These are phyloP conservation scores for Natator depressus DNA, from an alignment of 2,113 vertebrate genomes.

Conservation along the genomic window DNA sequence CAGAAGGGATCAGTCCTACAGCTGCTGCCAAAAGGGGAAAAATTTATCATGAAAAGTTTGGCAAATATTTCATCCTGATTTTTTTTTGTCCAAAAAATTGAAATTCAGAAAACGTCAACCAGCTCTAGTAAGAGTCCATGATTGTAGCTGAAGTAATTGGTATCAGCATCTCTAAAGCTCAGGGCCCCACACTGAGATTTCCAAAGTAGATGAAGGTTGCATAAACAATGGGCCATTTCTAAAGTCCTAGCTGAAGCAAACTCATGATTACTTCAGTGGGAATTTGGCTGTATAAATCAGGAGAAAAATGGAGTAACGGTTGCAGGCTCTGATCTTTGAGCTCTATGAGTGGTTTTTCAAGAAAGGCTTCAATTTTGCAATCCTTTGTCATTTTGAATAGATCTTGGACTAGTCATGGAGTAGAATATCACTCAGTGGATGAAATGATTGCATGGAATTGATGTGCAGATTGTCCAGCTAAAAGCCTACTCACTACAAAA, in stretches of 20 bases:
- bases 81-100: too few relatives aligned
- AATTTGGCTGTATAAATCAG: background rate
- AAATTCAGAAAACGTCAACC: too few relatives aligned
- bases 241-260: background rate
- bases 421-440: background rate
- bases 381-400: background rate
- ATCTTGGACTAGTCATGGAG: background rate
- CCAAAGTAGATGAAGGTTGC: background rate
- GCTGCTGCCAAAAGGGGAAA: too few relatives aligned
- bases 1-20: too few relatives aligned
- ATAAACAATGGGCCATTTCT: too few relatives aligned
- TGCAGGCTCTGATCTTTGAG: background rate
- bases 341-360: background rate
- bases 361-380: background rate
- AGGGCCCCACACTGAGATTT: background rate
- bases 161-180: too few relatives aligned
- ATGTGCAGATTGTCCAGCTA: background rate
- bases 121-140: too few relatives aligned
- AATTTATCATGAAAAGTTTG: too few relatives aligned
- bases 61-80: too few relatives aligned
- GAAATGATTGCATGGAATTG: background rate
- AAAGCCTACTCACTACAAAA: background rate
- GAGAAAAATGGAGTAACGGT: background rate
- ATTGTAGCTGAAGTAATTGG: too few relatives aligned
- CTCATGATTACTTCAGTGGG: background rate